These are phyloP conservation scores for Aphrocallistes beatrix DNA, from an alignment of 37 sponge, comb jelly and placozoan genomes.

Conservation along the genomic window DNA sequence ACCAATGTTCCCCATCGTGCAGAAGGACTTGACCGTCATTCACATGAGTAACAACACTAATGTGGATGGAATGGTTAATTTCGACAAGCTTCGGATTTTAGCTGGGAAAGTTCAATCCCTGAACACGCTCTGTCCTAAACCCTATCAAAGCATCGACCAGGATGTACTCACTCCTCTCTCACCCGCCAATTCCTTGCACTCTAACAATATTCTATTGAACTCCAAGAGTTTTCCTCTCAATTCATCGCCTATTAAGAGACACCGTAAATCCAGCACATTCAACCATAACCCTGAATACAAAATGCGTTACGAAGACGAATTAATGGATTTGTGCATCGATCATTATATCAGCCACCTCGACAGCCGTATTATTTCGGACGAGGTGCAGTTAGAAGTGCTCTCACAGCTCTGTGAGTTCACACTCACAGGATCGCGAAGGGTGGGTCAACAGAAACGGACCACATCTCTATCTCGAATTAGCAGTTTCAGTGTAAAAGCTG, in stretches of 20 bases:
- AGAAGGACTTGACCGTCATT: conserved; percentile 88
- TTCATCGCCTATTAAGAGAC: not conserved
- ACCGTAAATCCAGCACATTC: not conserved
- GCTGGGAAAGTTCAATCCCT: conserved; percentile 25
- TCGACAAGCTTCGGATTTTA: conserved; percentile 81
- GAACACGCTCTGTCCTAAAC: not conserved
- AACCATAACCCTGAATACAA: not conserved
- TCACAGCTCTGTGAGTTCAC: not conserved
- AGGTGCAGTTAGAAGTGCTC: not conserved
- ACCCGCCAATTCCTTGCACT: too few relatives aligned
- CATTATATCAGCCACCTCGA: not conserved
- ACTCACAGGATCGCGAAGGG: not conserved
- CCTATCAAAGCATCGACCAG: not conserved
- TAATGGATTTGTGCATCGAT: not conserved
- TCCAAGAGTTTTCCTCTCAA: not conserved
- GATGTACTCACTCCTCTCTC: too few relatives aligned
- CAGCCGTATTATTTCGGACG: not conserved
- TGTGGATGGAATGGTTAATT: conserved; percentile 76
- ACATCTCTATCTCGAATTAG: not conserved
- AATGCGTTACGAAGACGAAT: not conserved
- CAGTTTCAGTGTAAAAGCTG: conserved; percentile 12
- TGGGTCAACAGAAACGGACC: not conserved
- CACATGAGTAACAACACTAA: conserved; percentile 62
- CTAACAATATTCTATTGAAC: too few relatives aligned
- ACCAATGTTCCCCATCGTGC: conserved; percentile 91